Conservation (phyloP, 2,113 vertebrate species). For the Calyptomena viridis region DNA sequence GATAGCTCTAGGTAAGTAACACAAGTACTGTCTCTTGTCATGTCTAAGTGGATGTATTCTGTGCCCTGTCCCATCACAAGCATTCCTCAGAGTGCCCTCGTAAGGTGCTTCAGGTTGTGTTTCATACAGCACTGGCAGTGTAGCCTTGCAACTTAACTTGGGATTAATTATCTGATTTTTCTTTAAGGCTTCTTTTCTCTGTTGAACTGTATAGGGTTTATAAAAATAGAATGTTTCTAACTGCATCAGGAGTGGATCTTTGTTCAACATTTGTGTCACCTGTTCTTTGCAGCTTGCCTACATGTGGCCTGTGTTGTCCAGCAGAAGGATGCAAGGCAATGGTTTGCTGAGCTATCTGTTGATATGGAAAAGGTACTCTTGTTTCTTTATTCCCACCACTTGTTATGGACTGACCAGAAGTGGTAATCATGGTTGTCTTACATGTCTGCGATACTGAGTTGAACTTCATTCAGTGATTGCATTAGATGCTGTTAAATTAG, state of each 20-base stretch:
- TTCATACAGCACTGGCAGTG: not conserved
- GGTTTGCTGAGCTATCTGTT: constrained; percentile 98
- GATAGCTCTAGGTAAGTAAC: constrained; percentile 93
- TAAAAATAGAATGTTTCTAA: not conserved
- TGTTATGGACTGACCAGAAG: not conserved
- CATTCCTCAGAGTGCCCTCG: not conserved
- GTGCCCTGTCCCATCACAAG: not conserved
- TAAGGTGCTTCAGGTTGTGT: not conserved
- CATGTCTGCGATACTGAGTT: not conserved
- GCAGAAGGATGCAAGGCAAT: constrained; percentile 97
- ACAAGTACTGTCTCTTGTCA: not conserved
- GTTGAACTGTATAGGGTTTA: not conserved
- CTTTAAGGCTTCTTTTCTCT: too few species aligned
- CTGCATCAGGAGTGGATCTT: not conserved
- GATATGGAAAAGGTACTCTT: constrained; percentile 97
- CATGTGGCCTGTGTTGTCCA: constrained; percentile 98
- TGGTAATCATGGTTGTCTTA: not conserved
- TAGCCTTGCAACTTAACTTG: not conserved
- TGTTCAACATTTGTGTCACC: not conserved
- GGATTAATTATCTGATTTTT: too few species aligned
- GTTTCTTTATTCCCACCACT: not conserved
- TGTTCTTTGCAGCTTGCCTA: constrained; percentile 85
- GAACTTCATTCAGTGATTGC: not conserved
- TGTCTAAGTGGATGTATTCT: not conserved
- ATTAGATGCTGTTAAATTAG: not conserved